A percentile compares a stretch with the other conserved stretches of the same genome.
phyloP scores from a whole-genome alignment of 1,140 invertebrate species.

The Aphelinus certus region DNA sequence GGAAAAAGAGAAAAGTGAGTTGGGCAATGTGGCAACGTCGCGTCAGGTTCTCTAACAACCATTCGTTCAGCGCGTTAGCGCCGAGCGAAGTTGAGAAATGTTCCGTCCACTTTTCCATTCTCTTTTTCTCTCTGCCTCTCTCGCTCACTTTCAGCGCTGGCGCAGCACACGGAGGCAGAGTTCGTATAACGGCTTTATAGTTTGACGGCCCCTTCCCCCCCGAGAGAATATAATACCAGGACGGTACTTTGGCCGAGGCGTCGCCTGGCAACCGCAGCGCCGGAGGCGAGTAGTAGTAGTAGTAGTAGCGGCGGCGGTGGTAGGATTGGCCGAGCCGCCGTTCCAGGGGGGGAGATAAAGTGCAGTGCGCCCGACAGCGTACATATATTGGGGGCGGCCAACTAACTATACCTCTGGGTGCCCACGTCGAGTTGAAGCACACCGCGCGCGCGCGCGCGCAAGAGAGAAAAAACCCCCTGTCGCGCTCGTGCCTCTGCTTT shows the following conservation, averaged over 20 bases:
- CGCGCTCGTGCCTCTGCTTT: neutral
- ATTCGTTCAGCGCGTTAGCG: neutral
- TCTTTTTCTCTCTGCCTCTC: too few species aligned
- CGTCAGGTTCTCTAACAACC: slow-evolving; percentile 26
- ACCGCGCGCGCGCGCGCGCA: too few species aligned
- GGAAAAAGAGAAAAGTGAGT: neutral
- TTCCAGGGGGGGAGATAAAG: too few species aligned
- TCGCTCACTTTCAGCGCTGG: too few species aligned
- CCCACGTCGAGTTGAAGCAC: neutral
- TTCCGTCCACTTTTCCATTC: neutral
- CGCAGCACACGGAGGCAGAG: too few species aligned
- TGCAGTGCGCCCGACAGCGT: too few species aligned
- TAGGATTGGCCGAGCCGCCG: too few species aligned
- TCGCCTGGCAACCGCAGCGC: slow-evolving; percentile 37
- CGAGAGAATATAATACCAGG: slow-evolving; percentile 29
- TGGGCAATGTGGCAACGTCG: neutral
- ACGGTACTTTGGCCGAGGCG: slow-evolving; percentile 27
- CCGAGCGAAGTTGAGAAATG: slow-evolving; percentile 32
- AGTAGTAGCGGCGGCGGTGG: slow-evolving; percentile 1
- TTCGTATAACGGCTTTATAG: slow-evolving; percentile 7
- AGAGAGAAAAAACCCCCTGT: too few species aligned
- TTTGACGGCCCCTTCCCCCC: neutral
- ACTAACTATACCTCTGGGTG: slow-evolving; percentile 4
- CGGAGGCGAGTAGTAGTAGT: slow-evolving; percentile 27
- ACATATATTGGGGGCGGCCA: slow-evolving; percentile 7